Percentiles rank a stretch among this genome's conserved stretches.
Evolutionary conservation across 2,888 invertebrate species (phyloP).

Genomic region (Automeris io): DNA sequence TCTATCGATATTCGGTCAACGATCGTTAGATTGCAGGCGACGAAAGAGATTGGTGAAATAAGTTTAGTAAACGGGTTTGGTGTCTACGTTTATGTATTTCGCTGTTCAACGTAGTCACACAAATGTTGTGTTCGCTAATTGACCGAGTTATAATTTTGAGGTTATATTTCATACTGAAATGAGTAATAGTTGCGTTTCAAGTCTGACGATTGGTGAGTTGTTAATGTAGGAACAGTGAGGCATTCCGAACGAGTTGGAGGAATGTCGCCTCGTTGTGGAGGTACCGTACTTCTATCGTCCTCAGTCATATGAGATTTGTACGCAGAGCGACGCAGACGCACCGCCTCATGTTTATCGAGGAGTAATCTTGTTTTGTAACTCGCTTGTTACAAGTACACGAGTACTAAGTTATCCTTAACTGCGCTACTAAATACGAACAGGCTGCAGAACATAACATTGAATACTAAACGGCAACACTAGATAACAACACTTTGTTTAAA

Average conservation of each 20-base stretch:
- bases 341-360: slow-evolving; percentile 40
- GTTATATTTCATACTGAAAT: slow-evolving; percentile 52
- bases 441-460: slow-evolving; percentile 4
- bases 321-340: slow-evolving; percentile 51
- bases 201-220: slow-evolving; percentile 49
- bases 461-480: slow-evolving; percentile 15
- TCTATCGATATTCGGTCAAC: slow-evolving; percentile 65
- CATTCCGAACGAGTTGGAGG: slow-evolving; percentile 63
- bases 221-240: slow-evolving; percentile 54
- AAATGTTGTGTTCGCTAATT: slow-evolving; percentile 38
- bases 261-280: slow-evolving; percentile 65
- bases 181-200: slow-evolving; percentile 16
- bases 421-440: slow-evolving; percentile 31
- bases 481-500: no score
- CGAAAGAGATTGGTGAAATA: slow-evolving; percentile 65
- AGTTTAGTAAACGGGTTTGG: slow-evolving; percentile 59
- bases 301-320: slow-evolving; percentile 66
- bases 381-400: slow-evolving; percentile 45
- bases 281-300: slow-evolving; percentile 65
- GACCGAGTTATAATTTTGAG: slow-evolving; percentile 37
- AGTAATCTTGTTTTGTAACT: slow-evolving; percentile 51
- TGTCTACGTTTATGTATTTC: slow-evolving; percentile 39
- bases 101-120: slow-evolving; percentile 46
- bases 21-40: slow-evolving; percentile 60
- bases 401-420: slow-evolving; percentile 55